phyloP scores from a whole-genome alignment of 2,113 vertebrate species.

The Larimichthys crocea region DNA sequence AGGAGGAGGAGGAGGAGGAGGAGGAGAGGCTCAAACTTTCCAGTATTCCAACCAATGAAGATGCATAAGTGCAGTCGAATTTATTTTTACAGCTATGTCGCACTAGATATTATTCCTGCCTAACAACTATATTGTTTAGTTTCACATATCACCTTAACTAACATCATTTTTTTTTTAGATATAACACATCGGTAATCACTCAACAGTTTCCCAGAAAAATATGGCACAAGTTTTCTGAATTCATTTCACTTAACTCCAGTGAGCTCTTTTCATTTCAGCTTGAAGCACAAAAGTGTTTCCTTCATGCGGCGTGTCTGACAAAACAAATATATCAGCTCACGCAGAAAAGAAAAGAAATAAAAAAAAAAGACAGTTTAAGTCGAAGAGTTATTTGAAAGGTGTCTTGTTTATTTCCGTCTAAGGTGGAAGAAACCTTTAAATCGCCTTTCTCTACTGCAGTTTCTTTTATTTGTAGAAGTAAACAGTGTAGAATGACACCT shows the following conservation, averaged over 20 bases:
- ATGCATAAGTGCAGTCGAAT: not conserved
- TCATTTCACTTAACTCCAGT: constrained; percentile 11
- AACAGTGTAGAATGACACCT: not conserved
- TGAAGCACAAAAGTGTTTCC: constrained; percentile 26
- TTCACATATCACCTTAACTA: not conserved
- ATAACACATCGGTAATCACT: not conserved
- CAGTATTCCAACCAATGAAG: constrained; percentile 82
- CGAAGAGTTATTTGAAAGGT: constrained; percentile 28
- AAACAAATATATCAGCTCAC: constrained; percentile 12
- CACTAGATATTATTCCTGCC: not conserved
- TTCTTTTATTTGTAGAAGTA: not conserved
- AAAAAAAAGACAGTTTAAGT: constrained; percentile 22
- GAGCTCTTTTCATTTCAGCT: constrained; percentile 35
- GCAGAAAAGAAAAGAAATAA: not conserved
- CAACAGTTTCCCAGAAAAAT: constrained; percentile 4
- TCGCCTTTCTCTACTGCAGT: not conserved
- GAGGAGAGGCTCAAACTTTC: constrained; percentile 85
- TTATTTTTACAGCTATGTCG: not conserved
- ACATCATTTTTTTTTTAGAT: too few species aligned
- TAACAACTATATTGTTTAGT: not conserved
- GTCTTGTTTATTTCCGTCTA: constrained; percentile 24
- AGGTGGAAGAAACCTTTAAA: constrained; percentile 22
- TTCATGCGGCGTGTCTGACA: constrained; percentile 19
- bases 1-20: constrained; percentile 58
- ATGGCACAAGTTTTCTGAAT: constrained; percentile 2